phyloP scores from a whole-genome alignment of 2,888 invertebrate species.

The Drosophila falleni region DNA sequence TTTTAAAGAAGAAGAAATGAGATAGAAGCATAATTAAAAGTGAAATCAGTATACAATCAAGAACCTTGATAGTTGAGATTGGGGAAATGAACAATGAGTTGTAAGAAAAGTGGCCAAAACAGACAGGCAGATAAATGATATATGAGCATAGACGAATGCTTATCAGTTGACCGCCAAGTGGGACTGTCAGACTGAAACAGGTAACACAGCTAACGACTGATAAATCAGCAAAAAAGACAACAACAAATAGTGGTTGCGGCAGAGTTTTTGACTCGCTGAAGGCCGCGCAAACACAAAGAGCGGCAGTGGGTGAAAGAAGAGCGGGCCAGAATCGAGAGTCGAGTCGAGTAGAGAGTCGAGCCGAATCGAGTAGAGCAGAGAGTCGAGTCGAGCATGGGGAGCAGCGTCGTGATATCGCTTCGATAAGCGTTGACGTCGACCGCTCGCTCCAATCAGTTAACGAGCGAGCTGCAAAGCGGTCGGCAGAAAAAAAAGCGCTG shows the following conservation, averaged over 20 bases:
- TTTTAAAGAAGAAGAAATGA: neutral
- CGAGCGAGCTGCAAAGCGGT: conserved; percentile 59
- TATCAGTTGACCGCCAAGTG: conserved; percentile 27
- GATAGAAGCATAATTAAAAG: conserved; percentile 1
- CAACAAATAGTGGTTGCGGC: conserved; percentile 5
- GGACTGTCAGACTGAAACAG: conserved; percentile 42
- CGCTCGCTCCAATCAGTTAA: conserved; percentile 69
- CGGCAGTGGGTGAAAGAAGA: conserved; percentile 48
- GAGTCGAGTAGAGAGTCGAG: conserved; percentile 19
- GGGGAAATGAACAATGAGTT: conserved; percentile 4
- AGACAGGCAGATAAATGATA: conserved; percentile 28
- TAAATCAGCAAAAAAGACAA: conserved; percentile 28
- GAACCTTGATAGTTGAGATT: neutral
- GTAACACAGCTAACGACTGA: conserved; percentile 34
- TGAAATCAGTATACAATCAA: conserved; percentile 1
- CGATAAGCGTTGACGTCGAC: conserved; percentile 63
- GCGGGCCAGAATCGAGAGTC: conserved; percentile 23
- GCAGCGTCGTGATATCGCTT: conserved; percentile 34
- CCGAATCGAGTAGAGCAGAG: neutral
- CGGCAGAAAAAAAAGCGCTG: conserved; percentile 47
- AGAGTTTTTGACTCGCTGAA: conserved; percentile 16
- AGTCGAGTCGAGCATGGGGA: conserved; percentile 24
- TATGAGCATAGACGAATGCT: conserved; percentile 21
- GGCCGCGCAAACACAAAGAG: conserved; percentile 32
- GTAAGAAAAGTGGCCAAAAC: conserved; percentile 23